Evolutionary conservation across 2,888 invertebrate species (phyloP).

Genomic region (Ochlodes sylvanus): DNA sequence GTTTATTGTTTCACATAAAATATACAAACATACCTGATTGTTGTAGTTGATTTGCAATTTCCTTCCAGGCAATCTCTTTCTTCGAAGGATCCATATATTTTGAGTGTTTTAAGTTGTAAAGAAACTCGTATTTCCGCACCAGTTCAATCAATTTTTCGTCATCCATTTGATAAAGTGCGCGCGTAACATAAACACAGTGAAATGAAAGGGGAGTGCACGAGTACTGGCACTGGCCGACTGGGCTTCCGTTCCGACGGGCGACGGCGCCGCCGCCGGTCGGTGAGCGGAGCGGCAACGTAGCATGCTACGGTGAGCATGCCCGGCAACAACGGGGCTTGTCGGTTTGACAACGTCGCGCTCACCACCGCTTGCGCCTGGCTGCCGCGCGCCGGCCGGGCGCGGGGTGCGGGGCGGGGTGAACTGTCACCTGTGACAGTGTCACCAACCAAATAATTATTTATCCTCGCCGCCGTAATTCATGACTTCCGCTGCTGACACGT

Average conservation of each 20-base stretch:
- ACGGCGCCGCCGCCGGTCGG: neutral
- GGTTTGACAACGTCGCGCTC: neutral
- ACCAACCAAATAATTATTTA: too few species aligned
- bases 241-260: too few species aligned
- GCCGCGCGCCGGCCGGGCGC: too few species aligned
- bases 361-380: neutral
- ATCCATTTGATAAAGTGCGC: neutral
- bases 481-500: too few species aligned
- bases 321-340: neutral
- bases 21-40: slow-evolving; percentile 36
- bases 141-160: neutral
- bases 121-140: slow-evolving; percentile 1
- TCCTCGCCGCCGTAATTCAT: too few species aligned
- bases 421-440: too few species aligned
- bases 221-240: neutral
- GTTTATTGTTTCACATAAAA: too few species aligned
- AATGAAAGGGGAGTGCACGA: neutral
- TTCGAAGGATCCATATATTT: slow-evolving; percentile 8
- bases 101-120: neutral
- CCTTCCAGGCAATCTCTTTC: slow-evolving; percentile 46
- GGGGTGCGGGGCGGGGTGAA: too few species aligned
- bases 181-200: neutral
- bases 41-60: slow-evolving; percentile 41
- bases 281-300: neutral
- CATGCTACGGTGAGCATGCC: neutral